These are phyloP conservation scores for Ditula angustiorana DNA, from an alignment of 2,888 invertebrate genomes.

Conservation along the genomic window DNA sequence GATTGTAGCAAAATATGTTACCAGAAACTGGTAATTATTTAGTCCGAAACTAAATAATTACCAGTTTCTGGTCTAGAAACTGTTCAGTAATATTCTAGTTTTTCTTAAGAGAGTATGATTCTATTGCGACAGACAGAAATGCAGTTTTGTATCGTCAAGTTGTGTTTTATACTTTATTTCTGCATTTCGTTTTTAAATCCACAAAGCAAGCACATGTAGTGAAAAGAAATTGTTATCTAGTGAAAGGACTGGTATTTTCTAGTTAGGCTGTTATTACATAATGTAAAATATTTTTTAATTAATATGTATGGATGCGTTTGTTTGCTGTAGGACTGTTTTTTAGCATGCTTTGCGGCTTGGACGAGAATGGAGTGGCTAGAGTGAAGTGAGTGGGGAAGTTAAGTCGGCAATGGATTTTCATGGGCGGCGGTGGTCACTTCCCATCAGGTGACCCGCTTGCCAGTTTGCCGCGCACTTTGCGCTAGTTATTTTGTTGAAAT, in stretches of 20 bases:
- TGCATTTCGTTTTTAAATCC: neutral
- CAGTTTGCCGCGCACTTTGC: neutral
- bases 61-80: conserved; percentile 16
- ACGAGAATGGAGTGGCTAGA: neutral
- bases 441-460: no score
- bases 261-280: conserved; percentile 36
- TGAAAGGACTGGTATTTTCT: conserved; percentile 41
- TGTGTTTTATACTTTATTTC: neutral
- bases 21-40: no score
- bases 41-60: no score
- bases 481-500: neutral
- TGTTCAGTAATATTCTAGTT: neutral
- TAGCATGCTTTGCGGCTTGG: conserved; percentile 12
- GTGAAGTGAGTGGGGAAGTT: neutral
- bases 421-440: neutral
- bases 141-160: conserved; percentile 5
- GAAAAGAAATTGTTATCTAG: conserved; percentile 43
- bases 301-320: conserved; percentile 21
- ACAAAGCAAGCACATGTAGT: conserved; percentile 23
- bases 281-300: conserved; percentile 42
- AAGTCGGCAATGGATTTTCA: neutral
- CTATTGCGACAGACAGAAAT: neutral
- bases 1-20: no score
- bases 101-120: conserved; percentile 26
- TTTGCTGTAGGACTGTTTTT: conserved; percentile 28